Base-by-base conservation (phyloP, 2,797 vertebrate species). In the Mus caroli region DNA sequence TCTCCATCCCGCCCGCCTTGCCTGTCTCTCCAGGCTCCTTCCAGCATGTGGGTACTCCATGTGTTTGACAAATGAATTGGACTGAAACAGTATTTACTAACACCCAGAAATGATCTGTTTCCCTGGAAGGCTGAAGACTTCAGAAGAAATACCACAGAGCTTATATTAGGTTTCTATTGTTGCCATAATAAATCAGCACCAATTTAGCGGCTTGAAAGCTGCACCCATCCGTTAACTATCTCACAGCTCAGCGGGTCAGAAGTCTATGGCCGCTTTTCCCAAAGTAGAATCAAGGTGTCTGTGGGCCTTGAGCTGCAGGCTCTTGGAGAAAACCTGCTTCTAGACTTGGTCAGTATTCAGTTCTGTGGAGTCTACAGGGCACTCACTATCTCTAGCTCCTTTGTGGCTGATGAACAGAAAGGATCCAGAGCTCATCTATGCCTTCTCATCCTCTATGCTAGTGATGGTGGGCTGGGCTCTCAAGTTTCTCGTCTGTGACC, bases 41-140 rank as follows among this genome's bases (percentile, higher is more conserved):
- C 31, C 43, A 58, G 40, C 3, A 14, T 12, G 2, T 83, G 40
- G 56, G 31, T 43, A 34, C 40, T 73, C 64, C 1, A 37, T 28
- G 37, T 60, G 67, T 92, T 88, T 90, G 31, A 67, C 85, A 88
- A 90, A 37, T 58, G 85, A 95, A 94, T 15, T 17, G 17, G 58
- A 84, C 62, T 40, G 62, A 84, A 94, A 71, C 19, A 50, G 60
- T 24, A 75, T 50, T 24, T 93, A 86, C 28, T 69, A 17, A 87
- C 46, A 75, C 31, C 31, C 43, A 87, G 76, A 82, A 92, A 85
- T 1, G 40, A 92, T 52, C 85, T n/a, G 5, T 8, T 87, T 88
- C 76, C 83, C 79, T 56, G 54, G n/a, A 91, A 94, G 46, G 43
- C 50, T 64, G 10, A 28, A 58, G 37, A 85, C 75, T 91, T 73